Evolutionary conservation across 2,888 invertebrate species (phyloP).

Genomic region (Gari tellinella): DNA sequence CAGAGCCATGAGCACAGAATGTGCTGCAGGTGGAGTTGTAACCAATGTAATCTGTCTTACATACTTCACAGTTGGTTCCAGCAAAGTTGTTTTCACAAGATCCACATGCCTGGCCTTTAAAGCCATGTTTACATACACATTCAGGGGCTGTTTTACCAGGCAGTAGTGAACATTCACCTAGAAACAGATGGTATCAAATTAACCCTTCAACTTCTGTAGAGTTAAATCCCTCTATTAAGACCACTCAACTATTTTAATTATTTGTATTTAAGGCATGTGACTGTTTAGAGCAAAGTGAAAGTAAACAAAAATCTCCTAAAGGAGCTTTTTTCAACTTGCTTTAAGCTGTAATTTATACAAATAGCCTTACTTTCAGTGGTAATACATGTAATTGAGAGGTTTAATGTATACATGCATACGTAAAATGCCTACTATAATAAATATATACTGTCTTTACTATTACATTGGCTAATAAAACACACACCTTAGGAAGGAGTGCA

Average conservation of each 20-base stretch:
- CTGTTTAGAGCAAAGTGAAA: too few species aligned
- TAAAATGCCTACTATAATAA: too few species aligned
- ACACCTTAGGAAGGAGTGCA: too few species aligned
- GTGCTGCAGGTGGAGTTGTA: conserved; percentile 69
- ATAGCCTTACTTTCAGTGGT: too few species aligned
- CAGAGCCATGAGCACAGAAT: conserved; percentile 71
- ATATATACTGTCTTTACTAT: too few species aligned
- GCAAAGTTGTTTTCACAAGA: conserved; percentile 63
- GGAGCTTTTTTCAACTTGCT: too few species aligned
- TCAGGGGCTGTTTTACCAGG: conserved; percentile 53
- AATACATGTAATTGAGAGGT: too few species aligned
- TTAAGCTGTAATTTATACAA: neutral
- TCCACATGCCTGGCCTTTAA: conserved; percentile 66
- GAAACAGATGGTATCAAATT: too few species aligned
- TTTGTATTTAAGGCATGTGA: neutral
- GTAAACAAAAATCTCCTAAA: too few species aligned
- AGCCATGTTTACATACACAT: conserved; percentile 75
- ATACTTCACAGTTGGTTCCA: conserved; percentile 63
- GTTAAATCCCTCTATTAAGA: neutral
- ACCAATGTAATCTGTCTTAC: conserved; percentile 70
- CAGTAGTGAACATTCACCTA: conserved; percentile 69
- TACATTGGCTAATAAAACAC: too few species aligned
- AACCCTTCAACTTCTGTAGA: neutral
- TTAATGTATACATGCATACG: too few species aligned
- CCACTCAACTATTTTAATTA: neutral